Evolutionary conservation across 2,113 vertebrate species (phyloP), one percentile per base, ranked within the genome.

Genomic region (Turdus rufiventris): DNA sequence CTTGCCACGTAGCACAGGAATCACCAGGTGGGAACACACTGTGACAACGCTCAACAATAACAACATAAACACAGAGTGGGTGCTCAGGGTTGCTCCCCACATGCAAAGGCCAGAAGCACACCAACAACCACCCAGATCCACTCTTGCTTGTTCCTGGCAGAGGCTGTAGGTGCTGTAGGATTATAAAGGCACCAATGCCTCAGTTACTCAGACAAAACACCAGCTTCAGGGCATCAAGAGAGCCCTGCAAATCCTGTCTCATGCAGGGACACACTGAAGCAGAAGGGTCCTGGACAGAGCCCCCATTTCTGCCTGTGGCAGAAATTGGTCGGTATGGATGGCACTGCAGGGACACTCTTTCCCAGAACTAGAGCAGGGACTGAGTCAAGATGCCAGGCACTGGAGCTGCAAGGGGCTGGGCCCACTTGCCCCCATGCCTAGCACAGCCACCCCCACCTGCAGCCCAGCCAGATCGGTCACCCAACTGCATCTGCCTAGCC

Each of bases 301-400:
- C 15, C 29, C 5, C 17, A 18, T 34, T n/a, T 42, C 47, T 45
- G 71, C 42, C 47, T 9, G 14, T 1, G 4, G 23, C 43, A 58
- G 33, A 21, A 65, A 26, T 0, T 0, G 20, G 17, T 10, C 8
- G 23, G 13, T 33, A 28, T 8, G 34, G 42, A 45, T 8, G 12
- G 34, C 3, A 6, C 53, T 24, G 56, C 40, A 36, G 36, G n/a
- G 18, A 51, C 19, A 38, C 14, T 34, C 21, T 42, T 34, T 12
- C 28, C 25, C 26, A 18, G 20, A 3, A 5, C 16, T 11, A 14
- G 19, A 31, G 57, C 51, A 31, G 7, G 38, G 21, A 15, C 53
- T 3, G 9, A 71, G 42, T 56, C 19, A 2, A 43, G 18, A 25
- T 1, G 14, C 42, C 0, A 6, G 48, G 33, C 1, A 0, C 6